Evolutionary conservation across 2,888 invertebrate species (phyloP), one percentile per base, ranked within the genome.

Genomic region (Cenopis cana): DNA sequence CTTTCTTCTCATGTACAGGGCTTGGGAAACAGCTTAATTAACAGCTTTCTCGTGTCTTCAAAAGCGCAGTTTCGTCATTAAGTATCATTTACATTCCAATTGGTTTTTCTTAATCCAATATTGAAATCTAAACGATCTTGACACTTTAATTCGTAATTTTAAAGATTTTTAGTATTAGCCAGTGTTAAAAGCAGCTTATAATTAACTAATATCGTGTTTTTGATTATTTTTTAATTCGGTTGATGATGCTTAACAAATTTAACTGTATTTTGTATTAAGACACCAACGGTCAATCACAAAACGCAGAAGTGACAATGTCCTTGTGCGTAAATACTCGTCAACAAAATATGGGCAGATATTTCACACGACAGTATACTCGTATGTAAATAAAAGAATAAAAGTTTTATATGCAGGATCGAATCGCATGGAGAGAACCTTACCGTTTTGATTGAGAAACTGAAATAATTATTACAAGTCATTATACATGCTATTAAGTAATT

Each of bases 21-120:
- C 64, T 72, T 77, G 77, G 74, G 78, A 79, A 76, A 76, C 74
- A 67, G 68, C 80, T 81, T 79, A 81, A 84, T 84, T 84, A 81
- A 80, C 76, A 73, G 74, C 68, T 76, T 81, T 83, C 81, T 77
- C 83, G 81, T 77, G 76, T 74, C 71, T 72, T 59, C 67, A 71
- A 76, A 68, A 74, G 70, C 70, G 74, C 75, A 77, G 78, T 80
- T 78, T 78, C 78, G 77, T 79, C 78, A 76, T 80, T 80, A 78
- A 79, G 70, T 73, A 75, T 62, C 73, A 75, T 80, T 80, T 75
- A 77, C 76, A 79, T 79, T 76, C 75, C 75, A 79, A 79, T 77
- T 75, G 66, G 46, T 60, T 60, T 71, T 71, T 71, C 61, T 71
- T 71, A 66, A 71, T 71, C 67, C 60, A 71, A 69, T 66, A 73